Evolutionary conservation across 2,113 vertebrate genomes (phyloP).

Genomic region (Mus musculus): DNA sequence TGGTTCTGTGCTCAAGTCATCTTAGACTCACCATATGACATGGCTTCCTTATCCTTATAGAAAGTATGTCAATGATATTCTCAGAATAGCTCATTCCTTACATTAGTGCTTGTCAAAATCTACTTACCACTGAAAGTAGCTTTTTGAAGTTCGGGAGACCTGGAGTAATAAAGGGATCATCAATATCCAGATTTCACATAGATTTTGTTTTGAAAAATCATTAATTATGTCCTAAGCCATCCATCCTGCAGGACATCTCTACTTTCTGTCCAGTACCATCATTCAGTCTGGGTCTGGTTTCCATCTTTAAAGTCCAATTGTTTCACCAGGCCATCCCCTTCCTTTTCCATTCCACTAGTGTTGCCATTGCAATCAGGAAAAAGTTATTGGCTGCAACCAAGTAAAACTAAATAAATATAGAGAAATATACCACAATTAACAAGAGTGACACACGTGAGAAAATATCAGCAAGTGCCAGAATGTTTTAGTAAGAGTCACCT

Average conservation of each 20-base stretch:
- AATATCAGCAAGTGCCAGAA: neutral
- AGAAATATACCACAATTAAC: neutral
- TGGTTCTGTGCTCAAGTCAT: neutral
- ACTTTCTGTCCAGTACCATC: neutral
- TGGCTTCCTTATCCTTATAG: neutral
- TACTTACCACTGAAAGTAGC: neutral
- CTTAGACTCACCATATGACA: neutral
- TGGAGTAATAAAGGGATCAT: neutral
- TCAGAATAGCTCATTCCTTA: neutral
- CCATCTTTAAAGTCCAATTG: neutral
- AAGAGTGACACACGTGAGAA: neutral
- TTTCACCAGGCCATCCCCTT: neutral
- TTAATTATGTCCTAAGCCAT: accelerated
- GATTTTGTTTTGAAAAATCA: neutral
- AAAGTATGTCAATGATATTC: neutral
- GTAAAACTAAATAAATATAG: neutral
- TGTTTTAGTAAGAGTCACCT: neutral
- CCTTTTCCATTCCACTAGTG: neutral
- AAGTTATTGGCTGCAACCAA: neutral
- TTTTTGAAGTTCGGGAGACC: neutral
- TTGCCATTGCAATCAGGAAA: neutral
- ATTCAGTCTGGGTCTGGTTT: neutral
- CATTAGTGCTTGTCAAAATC: neutral
- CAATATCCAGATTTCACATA: neutral
- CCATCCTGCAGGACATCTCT: neutral